phyloP scores from a whole-genome alignment of 1,140 invertebrate genomes.

The Venturia canescens region DNA sequence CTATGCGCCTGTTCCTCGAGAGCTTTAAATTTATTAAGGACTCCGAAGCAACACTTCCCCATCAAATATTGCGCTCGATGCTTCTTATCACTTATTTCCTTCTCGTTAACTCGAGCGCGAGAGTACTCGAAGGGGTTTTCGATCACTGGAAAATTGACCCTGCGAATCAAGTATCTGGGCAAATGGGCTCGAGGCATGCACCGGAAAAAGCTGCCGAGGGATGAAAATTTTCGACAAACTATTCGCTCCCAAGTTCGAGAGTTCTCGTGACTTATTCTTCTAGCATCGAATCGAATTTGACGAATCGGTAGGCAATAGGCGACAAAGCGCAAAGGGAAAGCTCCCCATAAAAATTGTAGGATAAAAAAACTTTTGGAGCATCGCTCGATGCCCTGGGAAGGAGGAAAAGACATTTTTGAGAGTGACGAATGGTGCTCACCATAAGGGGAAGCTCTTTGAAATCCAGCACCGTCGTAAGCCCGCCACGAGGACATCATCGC shows the following conservation, averaged over 20 bases:
- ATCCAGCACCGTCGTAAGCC: slow-evolving; percentile 84
- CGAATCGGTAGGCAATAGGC: too few species aligned
- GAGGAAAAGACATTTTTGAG: not conserved
- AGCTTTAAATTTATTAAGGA: not conserved
- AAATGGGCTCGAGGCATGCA: too few species aligned
- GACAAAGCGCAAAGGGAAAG: too few species aligned
- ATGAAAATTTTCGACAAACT: too few species aligned
- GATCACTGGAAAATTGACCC: not conserved
- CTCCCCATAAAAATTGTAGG: not conserved
- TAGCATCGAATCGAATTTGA: too few species aligned
- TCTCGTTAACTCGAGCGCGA: not conserved
- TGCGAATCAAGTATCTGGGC: not conserved
- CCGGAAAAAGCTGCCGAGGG: too few species aligned
- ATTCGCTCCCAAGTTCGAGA: too few species aligned
- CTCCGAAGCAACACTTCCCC: not conserved
- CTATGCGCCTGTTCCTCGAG: not conserved
- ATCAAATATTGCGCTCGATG: not conserved
- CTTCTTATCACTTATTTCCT: not conserved
- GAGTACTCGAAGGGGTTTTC: not conserved
- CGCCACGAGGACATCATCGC: slow-evolving; percentile 89
- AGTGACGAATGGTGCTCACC: slow-evolving; percentile 72
- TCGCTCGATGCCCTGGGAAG: too few species aligned
- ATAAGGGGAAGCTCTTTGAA: slow-evolving; percentile 86
- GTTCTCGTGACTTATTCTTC: too few species aligned
- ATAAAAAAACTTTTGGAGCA: not conserved